Evolutionary conservation across 2,113 vertebrate species (phyloP).

Genomic region (Zapus hudsonius): DNA sequence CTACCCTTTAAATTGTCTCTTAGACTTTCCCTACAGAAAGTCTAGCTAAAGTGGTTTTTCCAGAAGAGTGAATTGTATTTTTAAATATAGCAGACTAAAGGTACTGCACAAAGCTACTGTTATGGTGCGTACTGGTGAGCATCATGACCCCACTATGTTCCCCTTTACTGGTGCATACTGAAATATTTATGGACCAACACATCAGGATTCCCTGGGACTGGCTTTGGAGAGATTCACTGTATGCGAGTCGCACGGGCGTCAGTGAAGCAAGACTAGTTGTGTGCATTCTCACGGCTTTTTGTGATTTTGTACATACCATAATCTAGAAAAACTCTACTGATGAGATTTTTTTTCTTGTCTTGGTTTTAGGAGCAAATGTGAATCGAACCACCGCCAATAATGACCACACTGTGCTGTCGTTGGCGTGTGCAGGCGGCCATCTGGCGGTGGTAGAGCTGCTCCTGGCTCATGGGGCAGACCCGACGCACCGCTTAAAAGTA

Average conservation of each 20-base stretch:
- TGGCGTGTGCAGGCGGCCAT: slow-evolving; percentile 98
- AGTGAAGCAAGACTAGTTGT: slow-evolving; percentile 1
- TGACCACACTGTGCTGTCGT: slow-evolving; percentile 97
- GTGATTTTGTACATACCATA: slow-evolving; percentile 40
- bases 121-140: too few relatives aligned
- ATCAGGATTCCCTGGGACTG: slow-evolving; percentile 32
- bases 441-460: slow-evolving; percentile 97
- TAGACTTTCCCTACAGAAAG: not conserved
- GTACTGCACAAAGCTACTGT: too few relatives aligned
- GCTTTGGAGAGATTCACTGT: slow-evolving; percentile 43
- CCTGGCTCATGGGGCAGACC: slow-evolving; percentile 97
- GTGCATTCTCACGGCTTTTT: slow-evolving; percentile 24
- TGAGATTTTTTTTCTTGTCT: not conserved
- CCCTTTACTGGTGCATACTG: slow-evolving; percentile 30
- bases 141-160: too few relatives aligned
- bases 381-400: slow-evolving; percentile 99
- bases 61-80: not conserved
- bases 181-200: slow-evolving; percentile 5
- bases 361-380: slow-evolving; percentile 93
- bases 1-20: too few relatives aligned
- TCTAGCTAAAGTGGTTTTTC: not conserved
- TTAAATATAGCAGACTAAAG: not conserved
- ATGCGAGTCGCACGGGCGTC: not conserved
- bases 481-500: slow-evolving; percentile 98
- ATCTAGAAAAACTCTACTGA: not conserved